Base-by-base conservation (phyloP, 2,113 vertebrate genomes). In the Chaetura pelagica region DNA sequence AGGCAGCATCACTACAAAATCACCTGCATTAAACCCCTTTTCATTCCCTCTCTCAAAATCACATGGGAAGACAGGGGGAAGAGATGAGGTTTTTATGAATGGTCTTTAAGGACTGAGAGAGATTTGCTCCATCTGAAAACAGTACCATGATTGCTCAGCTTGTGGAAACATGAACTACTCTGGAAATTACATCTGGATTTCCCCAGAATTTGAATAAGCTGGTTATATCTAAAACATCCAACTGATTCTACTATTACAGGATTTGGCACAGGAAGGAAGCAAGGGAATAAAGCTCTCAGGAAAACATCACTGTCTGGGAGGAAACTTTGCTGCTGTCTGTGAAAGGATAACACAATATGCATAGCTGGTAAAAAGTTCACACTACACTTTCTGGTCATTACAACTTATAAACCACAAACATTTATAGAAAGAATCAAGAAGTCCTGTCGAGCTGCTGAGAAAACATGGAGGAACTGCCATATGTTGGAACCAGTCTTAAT, bases 111-210 rank as follows among this genome's bases (percentile, higher is more conserved):
- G 17, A 64, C 15, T 57, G 27, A 64, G 38, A 80, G 18, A 84
- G 57, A 67, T 84, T 59, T 82, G 23, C 34, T 85, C 67, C 61
- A 79, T 23, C 67, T 35, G n/a, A 76, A 91, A 79, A 75, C 1
- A 48, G 38, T 7, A 74, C 22, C 64, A 35, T 0, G 0, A 58
- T 4, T 1, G 1, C 34, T 48, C 5, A 0, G 48, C 57, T 21
- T 4, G 3, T 22, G n/a, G 40, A 76, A 89, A 89, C 49, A 20
- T 1, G 4, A 72, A 26, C 9, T 78, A 75, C 64, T 32, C 32
- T 57, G 78, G 62, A 87, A 91, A 76, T 49, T 63, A 68, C n/a
- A 57, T 21, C 71, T 73, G 78, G 55, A 89, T 85, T 88, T 79
- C 74, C 55, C 46, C 55, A 72, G 78, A 57, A 82, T 32, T 24